Conservation (phyloP, 2,888 invertebrate species). For the Ochropleura plecta region DNA sequence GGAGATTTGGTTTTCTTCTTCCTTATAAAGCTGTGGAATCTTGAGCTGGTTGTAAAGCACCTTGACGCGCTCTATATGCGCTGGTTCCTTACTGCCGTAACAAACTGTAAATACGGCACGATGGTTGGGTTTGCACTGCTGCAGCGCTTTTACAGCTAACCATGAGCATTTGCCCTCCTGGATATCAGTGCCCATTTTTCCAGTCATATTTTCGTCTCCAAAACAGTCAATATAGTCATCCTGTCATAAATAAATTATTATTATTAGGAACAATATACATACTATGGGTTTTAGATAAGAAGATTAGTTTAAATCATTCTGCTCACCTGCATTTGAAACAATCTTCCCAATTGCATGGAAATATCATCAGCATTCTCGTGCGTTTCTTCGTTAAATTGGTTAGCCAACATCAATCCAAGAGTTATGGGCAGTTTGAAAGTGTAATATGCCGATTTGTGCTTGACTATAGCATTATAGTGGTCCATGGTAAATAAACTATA, state of each 20-base stretch:
- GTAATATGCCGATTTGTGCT: slow-evolving; percentile 97
- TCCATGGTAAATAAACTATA: slow-evolving; percentile 93
- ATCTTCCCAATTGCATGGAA: slow-evolving; percentile 96
- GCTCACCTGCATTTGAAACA: slow-evolving; percentile 96
- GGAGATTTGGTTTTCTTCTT: slow-evolving; percentile 93
- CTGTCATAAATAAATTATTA: slow-evolving; percentile 74
- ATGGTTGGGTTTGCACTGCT: slow-evolving; percentile 92
- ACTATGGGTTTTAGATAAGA: neutral
- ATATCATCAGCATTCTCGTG: slow-evolving; percentile 94
- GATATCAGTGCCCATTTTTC: slow-evolving; percentile 97
- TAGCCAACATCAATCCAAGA: slow-evolving; percentile 95
- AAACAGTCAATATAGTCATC: slow-evolving; percentile 97
- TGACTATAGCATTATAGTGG: slow-evolving; percentile 95
- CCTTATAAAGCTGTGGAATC: slow-evolving; percentile 92
- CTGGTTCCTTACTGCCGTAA: slow-evolving; percentile 93
- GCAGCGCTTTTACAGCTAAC: slow-evolving; percentile 95
- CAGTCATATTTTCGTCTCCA: slow-evolving; percentile 94
- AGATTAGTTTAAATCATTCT: neutral
- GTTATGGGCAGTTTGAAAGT: slow-evolving; percentile 96
- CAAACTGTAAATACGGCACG: slow-evolving; percentile 91
- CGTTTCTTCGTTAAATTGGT: slow-evolving; percentile 92
- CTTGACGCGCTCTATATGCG: slow-evolving; percentile 89
- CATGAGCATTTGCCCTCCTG: slow-evolving; percentile 98
- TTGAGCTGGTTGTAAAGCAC: slow-evolving; percentile 91
- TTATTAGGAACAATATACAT: neutral